These are phyloP conservation scores for Sphaerophoria rueppellii DNA, from an alignment of 2,888 invertebrate genomes.

Conservation along the genomic window DNA sequence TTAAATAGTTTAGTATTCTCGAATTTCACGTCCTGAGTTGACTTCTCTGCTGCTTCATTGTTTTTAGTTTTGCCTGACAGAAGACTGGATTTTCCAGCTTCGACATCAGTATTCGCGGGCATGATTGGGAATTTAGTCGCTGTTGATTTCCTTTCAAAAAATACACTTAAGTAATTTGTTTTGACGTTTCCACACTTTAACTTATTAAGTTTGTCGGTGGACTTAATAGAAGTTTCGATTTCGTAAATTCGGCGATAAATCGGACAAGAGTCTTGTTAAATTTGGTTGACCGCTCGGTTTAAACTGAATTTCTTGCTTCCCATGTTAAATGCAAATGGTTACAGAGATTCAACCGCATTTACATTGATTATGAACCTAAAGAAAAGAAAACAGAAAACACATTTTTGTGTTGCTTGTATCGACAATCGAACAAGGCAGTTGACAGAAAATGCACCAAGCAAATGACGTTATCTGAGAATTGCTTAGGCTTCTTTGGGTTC, in stretches of 20 bases:
- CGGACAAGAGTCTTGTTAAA: slow-evolving; percentile 42
- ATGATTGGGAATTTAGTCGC: slow-evolving; percentile 3
- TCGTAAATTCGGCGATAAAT: slow-evolving; percentile 21
- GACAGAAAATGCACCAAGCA: slow-evolving; percentile 16
- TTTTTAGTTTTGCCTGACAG: slow-evolving; percentile 13
- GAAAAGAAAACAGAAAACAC: slow-evolving; percentile 27
- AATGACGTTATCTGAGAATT: slow-evolving; percentile 21
- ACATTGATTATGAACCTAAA: slow-evolving; percentile 4
- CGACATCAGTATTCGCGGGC: slow-evolving; percentile 42
- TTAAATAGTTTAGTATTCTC: slow-evolving; percentile 44
- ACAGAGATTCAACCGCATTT: slow-evolving; percentile 25
- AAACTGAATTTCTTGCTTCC: slow-evolving; percentile 52
- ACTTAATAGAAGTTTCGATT: background rate
- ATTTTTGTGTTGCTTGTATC: slow-evolving; percentile 35
- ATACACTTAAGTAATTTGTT: background rate
- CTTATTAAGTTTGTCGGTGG: background rate
- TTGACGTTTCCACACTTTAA: background rate
- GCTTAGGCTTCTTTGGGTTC: slow-evolving; percentile 48
- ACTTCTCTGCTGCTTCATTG: background rate
- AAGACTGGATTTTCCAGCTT: slow-evolving; percentile 46
- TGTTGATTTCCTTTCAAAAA: slow-evolving; percentile 9
- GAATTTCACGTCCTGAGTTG: background rate
- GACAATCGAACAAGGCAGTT: background rate
- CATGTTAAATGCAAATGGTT: slow-evolving; percentile 20
- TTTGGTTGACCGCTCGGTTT: slow-evolving; percentile 49